phyloP scores from a whole-genome alignment of 2,797 vertebrate species.

The Lacerta bilineata region DNA sequence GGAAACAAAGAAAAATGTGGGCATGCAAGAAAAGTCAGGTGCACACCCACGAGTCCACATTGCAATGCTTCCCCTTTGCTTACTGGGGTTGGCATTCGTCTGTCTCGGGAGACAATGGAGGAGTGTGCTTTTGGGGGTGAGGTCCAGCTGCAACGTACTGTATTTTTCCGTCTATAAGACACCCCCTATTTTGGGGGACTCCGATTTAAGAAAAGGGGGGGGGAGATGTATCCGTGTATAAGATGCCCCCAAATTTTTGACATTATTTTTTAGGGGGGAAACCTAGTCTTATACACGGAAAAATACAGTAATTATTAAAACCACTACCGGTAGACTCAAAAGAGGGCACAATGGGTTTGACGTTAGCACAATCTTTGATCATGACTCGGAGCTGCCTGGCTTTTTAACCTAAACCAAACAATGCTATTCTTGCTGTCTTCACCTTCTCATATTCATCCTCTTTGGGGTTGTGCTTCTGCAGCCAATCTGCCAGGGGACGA shows the following conservation, averaged over 20 bases:
- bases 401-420: background rate
- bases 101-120: too few relatives aligned
- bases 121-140: too few relatives aligned
- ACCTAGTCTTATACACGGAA: too few relatives aligned
- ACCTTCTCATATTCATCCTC: slow-evolving; percentile 95
- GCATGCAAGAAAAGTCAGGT: background rate
- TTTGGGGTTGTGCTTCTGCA: slow-evolving; percentile 94
- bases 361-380: background rate
- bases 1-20: background rate
- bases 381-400: background rate
- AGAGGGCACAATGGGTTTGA: background rate
- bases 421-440: background rate
- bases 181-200: too few relatives aligned
- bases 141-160: too few relatives aligned
- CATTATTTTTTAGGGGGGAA: too few relatives aligned
- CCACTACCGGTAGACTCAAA: background rate
- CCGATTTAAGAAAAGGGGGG: too few relatives aligned
- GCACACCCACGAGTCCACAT: background rate
- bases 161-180: too few relatives aligned
- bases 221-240: too few relatives aligned
- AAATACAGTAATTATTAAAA: background rate
- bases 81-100: too few relatives aligned
- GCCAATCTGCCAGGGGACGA: slow-evolving; percentile 92
- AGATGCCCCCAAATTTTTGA: too few relatives aligned
- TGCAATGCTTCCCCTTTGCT: background rate